A percentile compares a stretch with the other conserved stretches of the same genome.
Conservation (phyloP, 2,113 vertebrate species). For the Bungarus multicinctus region DNA sequence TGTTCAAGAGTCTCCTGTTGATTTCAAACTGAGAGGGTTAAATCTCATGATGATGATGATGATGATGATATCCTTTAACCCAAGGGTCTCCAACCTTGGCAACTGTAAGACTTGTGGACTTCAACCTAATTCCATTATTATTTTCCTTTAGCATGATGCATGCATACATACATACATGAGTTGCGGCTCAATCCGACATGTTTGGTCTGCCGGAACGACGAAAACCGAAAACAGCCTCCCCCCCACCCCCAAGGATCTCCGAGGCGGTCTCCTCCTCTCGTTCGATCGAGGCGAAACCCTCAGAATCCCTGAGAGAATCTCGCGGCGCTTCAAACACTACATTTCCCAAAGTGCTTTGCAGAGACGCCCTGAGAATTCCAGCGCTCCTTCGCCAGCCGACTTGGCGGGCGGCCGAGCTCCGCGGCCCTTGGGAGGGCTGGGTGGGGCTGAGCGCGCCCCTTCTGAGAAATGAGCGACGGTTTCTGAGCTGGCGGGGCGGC, state of each 20-base stretch:
- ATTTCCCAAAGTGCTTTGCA: neutral
- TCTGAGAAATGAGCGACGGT: neutral
- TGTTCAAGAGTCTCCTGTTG: too few species aligned
- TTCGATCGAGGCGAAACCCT: neutral
- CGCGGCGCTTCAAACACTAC: neutral
- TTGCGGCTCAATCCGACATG: neutral
- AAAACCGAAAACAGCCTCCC: neutral
- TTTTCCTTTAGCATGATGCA: too few species aligned
- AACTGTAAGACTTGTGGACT: too few species aligned
- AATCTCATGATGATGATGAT: too few species aligned
- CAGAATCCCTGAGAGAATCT: neutral
- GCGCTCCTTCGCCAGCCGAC: neutral
- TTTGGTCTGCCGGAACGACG: neutral
- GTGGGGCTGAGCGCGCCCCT: neutral
- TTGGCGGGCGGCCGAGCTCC: neutral
- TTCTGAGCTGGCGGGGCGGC: neutral
- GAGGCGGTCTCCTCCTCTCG: neutral
- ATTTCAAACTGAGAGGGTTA: too few species aligned
- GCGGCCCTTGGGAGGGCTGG: neutral
- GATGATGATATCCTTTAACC: too few species aligned
- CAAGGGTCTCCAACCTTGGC: too few species aligned
- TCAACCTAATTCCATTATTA: too few species aligned
- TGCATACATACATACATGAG: neutral
- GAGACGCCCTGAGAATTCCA: neutral
- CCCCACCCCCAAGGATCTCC: fast-evolving